Base-by-base conservation (phyloP, 2,888 invertebrate genomes). In the Cephus sareptanus region DNA sequence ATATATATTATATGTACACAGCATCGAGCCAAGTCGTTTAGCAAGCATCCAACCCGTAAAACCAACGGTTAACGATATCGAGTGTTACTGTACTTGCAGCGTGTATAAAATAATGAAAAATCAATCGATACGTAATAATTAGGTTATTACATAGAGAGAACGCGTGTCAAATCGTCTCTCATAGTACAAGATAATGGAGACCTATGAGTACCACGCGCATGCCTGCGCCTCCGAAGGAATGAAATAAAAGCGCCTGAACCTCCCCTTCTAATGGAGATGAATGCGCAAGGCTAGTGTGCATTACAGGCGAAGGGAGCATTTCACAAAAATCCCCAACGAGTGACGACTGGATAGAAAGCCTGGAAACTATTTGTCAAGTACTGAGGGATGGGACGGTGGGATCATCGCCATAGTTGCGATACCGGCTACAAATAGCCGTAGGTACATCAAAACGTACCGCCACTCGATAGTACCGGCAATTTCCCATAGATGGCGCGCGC, bases 341-440 rank as follows among this genome's bases (percentile, higher is more conserved):
- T 56, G 56, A 23, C 56, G 56, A 23, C 56, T 56, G 56, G 56
- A 71, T 31, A 71, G 15, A 71, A 71, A 34, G 31, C 71, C 77
- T 79, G 56, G 77, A 76, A 78, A 80, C 85, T 86, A 87, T 87
- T 87, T 87, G 87, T 87, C 87, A 87, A 79, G 79, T 80, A 81
- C 80, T 87, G 87, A 87, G 85, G 83, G 84, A 87, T 84, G 84
- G 82, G 83, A 81, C 23, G 23, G 9, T 2, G 1, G 56, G 56
- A 76, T 79, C 76, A 76, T 76, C 75, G 76, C 69, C 75, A 31
- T 77, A 75, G 77, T 79, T 76, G 75, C 79, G 75, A 34, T 75
- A 84, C 82, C 82, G 76, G 80, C 85, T 87, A 87, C 87, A 87
- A 87, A 87, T 87, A 86, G 87, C 83, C 81, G 87, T 23, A 56